Evolutionary conservation across 2,797 vertebrate species (phyloP), one percentile per base, ranked within the genome.

Genomic region (Glyptemys insculpta): DNA sequence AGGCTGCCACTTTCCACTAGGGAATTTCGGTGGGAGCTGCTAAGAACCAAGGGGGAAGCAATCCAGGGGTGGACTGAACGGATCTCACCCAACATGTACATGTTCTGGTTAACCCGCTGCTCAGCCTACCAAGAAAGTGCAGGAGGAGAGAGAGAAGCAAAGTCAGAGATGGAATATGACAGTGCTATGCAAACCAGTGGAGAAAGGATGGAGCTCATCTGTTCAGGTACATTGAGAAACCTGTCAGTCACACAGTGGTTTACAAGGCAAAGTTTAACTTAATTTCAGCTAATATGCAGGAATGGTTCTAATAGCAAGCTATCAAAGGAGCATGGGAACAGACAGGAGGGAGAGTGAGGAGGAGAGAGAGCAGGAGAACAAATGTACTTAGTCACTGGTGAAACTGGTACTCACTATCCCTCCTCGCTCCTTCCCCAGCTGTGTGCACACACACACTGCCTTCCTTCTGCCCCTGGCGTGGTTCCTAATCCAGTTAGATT

Each of bases 241-340:
- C 81, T 97, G 93, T 85, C 96, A 96, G 80, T 97, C 95, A 94
- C 25, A 14, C 0, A 1, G 0, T 7, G 34, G 79, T 89, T 98
- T 96, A 93, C 83, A 94, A 93, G 91, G 41, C 72, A 90, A 7
- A 29, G 29, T 91, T 94, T 93, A 95, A 97, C 53, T 95, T 95
- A 72, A 96, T 97, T 95, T 87, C 95, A 95, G 79, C 80, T 97
- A 98, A 96, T 92, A 84, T 79, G 79, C 92, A 97, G 90, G 93
- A 90, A 79, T 96, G 37, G 92, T 97, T 96, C 87, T 94, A 95
- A 90, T 88, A 97, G 95, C 54, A 96, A 93, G 83, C 87, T 97
- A 84, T 83, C 86, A 95, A 87, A 88, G 87, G 62, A 92, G 78
- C 83, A 94, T 10, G 57, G 90, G 82, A 87, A 81, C 50, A 81